Evolutionary conservation across 2,888 invertebrate species (phyloP).

Genomic region (Phasia obesa): DNA sequence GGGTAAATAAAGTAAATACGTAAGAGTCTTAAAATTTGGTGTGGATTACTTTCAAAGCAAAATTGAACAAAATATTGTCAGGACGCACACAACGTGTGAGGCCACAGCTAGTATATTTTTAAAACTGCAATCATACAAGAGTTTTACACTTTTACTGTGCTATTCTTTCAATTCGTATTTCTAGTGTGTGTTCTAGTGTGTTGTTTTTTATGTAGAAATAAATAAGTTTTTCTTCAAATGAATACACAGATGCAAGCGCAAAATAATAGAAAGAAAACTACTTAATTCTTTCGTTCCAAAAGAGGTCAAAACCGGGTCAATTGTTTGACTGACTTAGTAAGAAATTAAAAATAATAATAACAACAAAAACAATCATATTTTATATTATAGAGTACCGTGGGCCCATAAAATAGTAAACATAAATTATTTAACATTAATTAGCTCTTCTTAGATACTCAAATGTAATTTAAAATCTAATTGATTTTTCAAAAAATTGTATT

Average conservation of each 20-base stretch:
- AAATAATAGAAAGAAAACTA: slow-evolving; percentile 44
- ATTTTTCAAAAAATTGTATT: background rate
- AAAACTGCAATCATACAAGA: slow-evolving; percentile 11
- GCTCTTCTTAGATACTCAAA: background rate
- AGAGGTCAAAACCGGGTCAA: slow-evolving; percentile 66
- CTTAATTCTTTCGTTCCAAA: slow-evolving; percentile 12
- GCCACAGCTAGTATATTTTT: no score
- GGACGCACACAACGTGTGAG: no score
- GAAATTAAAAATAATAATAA: slow-evolving; percentile 19
- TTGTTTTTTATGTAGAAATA: slow-evolving; percentile 40
- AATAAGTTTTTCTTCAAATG: slow-evolving; percentile 28
- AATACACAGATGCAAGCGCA: slow-evolving; percentile 45
- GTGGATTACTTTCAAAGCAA: no score
- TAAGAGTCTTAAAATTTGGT: no score
- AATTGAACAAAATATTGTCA: no score
- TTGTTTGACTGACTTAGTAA: slow-evolving; percentile 56
- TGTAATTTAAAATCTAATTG: background rate
- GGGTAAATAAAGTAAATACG: no score
- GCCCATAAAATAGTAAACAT: background rate
- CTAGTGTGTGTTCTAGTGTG: background rate
- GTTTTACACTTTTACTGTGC: slow-evolving; percentile 20
- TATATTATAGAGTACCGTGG: background rate
- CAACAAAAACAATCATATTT: slow-evolving; percentile 14
- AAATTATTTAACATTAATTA: no score
- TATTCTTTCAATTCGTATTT: background rate